A percentile compares a stretch with the other conserved stretches of the same genome.
These are phyloP conservation scores for Nixonia krombeini DNA, from an alignment of 1,140 invertebrate genomes.

Conservation along the genomic window DNA sequence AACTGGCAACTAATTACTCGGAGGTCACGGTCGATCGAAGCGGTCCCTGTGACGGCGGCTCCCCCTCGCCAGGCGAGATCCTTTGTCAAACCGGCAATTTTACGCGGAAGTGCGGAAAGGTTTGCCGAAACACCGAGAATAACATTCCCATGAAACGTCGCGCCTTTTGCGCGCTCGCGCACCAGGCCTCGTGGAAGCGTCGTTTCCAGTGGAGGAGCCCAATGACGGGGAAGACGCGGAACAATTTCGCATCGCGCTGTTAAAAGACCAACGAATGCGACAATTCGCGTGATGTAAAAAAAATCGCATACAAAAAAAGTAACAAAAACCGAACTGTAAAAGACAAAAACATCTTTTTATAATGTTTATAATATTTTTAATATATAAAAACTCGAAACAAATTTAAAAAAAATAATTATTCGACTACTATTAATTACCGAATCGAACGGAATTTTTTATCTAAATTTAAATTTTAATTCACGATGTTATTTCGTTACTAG, in stretches of 20 bases:
- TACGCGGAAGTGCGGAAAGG: constrained; percentile 62
- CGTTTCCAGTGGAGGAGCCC: constrained; percentile 1
- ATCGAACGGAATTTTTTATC: too few relatives aligned
- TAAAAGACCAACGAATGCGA: background rate
- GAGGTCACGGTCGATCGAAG: constrained; percentile 58
- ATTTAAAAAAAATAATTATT: too few relatives aligned
- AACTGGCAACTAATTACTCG: constrained; percentile 61
- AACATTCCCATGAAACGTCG: constrained; percentile 45
- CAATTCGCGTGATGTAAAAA: too few relatives aligned
- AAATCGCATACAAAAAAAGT: too few relatives aligned
- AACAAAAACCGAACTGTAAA: too few relatives aligned
- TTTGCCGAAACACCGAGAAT: constrained; percentile 52
- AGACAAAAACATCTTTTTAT: too few relatives aligned
- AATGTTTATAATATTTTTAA: too few relatives aligned
- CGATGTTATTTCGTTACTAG: too few relatives aligned
- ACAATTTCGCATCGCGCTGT: background rate
- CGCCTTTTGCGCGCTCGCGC: constrained; percentile 33
- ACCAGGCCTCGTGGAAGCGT: background rate
- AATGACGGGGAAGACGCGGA: background rate
- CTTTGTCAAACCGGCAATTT: constrained; percentile 36
- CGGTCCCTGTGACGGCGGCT: constrained; percentile 63
- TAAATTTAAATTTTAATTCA: too few relatives aligned
- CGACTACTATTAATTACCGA: too few relatives aligned
- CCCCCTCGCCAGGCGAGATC: constrained; percentile 53
- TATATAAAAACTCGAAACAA: too few relatives aligned